These are phyloP conservation scores for Hypomecis atomaria DNA, from an alignment of 2,888 invertebrate genomes.

Conservation along the genomic window DNA sequence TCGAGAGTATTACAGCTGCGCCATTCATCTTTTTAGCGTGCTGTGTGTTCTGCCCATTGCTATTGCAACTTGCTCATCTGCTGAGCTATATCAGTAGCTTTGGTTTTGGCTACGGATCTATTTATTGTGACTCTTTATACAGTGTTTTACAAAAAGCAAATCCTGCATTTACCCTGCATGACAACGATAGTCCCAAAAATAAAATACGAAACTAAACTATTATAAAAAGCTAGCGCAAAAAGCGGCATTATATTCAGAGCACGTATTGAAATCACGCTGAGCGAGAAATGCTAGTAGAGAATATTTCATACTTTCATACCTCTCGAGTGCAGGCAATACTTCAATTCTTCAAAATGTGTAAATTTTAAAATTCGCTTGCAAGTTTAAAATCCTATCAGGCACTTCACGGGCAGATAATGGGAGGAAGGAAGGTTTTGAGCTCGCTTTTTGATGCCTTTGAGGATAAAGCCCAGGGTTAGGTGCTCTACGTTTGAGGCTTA, in stretches of 20 bases:
- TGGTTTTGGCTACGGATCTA: no score
- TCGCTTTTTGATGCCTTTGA: neutral
- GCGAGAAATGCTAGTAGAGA: conserved; percentile 6
- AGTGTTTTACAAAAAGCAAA: neutral
- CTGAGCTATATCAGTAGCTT: no score
- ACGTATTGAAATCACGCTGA: conserved; percentile 6
- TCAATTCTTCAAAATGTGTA: neutral
- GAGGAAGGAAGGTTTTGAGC: no score
- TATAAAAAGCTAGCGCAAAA: neutral
- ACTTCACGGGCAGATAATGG: neutral
- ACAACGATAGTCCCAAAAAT: neutral
- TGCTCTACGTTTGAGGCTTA: neutral
- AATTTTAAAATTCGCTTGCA: conserved; percentile 1
- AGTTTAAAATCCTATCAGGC: conserved; percentile 1
- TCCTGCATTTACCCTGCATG: neutral
- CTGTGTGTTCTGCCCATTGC: no score
- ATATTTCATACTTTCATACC: conserved; percentile 16
- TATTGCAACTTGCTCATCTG: no score
- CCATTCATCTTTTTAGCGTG: no score
- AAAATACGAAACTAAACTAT: neutral
- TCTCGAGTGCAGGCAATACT: conserved; percentile 4
- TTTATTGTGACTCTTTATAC: neutral
- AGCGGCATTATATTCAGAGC: conserved; percentile 1
- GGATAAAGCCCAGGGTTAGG: no score
- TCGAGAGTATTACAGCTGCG: no score